Base-by-base conservation (phyloP, 2,113 vertebrate genomes). In the Pseudopipra pipra region DNA sequence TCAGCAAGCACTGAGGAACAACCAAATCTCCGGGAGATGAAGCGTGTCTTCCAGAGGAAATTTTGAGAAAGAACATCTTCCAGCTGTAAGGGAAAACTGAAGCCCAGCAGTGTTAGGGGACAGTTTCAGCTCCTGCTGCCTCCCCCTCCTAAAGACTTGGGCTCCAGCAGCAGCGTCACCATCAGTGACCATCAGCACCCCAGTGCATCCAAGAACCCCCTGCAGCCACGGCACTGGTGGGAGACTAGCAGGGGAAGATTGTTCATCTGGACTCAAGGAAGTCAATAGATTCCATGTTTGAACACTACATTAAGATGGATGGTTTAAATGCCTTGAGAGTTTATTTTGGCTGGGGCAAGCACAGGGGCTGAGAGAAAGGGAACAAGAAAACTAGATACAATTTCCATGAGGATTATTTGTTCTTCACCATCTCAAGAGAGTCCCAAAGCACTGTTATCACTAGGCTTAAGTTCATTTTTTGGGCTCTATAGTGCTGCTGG, bases 121-220 rank as follows among this genome's bases (percentile, higher is more conserved):
- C 10, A 19, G 9, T 35, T 87, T 59, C 27, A 61, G 67, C 43
- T 47, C 30, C 58, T 72, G 84, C 33, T 47, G 24, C 58, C 9
- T n/a, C 15, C 6, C 47, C 25, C 12, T 41, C 1, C 9, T 1
- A 10, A 49, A 5, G 11, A 27, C 8, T 11, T 5, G 3, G 49
- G 67, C 28, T 79, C 25, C 47, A 62, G 68, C 28, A 78, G 27
- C 43, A 37, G 39, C 24, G 44, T 67, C n/a, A 23, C 20, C 17
- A 6, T 11, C 62, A 10, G 72, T 14, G 22, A 33, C 46, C 5
- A 2, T 21, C 61, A 77, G 55, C 41, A 46, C 1, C 31, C 31
- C 1, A 1, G 37, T 20, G 12, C 2, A 3, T 6, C 14, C 18
- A 49, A 54, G 14, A 47, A 39, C 5, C 1, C 23, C 2, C 21